These are phyloP conservation scores for Etheostoma perlongum DNA, from an alignment of 2,797 vertebrate species.

Conservation along the genomic window DNA sequence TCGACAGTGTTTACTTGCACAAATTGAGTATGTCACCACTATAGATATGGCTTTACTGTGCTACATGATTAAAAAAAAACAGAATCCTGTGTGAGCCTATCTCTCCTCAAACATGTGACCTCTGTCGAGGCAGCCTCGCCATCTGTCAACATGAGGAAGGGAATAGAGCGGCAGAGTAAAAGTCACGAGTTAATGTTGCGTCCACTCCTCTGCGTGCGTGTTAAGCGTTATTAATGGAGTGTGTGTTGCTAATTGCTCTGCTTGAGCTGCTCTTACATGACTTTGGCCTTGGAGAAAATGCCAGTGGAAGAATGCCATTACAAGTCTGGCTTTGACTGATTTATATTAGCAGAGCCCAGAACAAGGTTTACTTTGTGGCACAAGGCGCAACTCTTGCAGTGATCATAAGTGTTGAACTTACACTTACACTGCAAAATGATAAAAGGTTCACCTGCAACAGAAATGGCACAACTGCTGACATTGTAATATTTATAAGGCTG, in stretches of 20 bases:
- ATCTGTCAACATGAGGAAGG: constrained; percentile 57
- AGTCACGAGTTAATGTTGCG: constrained; percentile 80
- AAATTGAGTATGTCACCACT: neutral
- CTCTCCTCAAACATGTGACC: constrained; percentile 50
- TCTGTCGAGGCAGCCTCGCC: constrained; percentile 45
- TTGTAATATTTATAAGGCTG: neutral
- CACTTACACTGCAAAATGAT: neutral
- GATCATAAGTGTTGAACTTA: constrained; percentile 16
- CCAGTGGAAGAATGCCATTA: constrained; percentile 30
- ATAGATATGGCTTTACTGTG: neutral
- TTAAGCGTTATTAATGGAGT: constrained; percentile 81
- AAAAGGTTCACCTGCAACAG: neutral
- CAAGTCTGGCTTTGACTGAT: constrained; percentile 35
- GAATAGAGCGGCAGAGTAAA: constrained; percentile 55
- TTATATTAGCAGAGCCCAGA: constrained; percentile 4
- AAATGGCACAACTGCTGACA: neutral
- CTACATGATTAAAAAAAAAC: neutral
- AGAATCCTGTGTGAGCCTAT: neutral
- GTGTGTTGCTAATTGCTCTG: constrained; percentile 81
- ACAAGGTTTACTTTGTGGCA: constrained; percentile 26
- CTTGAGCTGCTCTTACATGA: constrained; percentile 64
- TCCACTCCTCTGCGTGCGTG: constrained; percentile 65
- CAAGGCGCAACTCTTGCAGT: neutral
- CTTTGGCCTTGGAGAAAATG: constrained; percentile 57
- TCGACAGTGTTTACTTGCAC: neutral